These are phyloP conservation scores for Cephalotes varians DNA, from an alignment of 2,888 invertebrate species.

Conservation along the genomic window DNA sequence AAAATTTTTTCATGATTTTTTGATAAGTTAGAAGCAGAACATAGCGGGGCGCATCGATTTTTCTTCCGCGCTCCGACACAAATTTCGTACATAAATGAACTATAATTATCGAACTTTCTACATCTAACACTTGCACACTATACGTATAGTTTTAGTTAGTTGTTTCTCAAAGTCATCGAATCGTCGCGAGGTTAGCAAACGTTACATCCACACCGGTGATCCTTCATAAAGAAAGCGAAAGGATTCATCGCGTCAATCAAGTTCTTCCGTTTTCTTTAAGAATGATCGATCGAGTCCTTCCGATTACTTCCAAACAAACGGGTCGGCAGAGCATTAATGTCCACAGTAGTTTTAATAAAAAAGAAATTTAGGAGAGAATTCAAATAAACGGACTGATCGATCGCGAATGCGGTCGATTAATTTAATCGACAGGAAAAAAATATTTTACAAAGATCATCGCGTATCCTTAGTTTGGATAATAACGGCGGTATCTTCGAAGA, in stretches of 20 bases:
- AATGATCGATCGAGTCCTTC: background rate
- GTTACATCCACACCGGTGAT: slow-evolving; percentile 7
- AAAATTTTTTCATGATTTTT: slow-evolving; percentile 70
- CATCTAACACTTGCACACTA: slow-evolving; percentile 44
- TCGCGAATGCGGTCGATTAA: slow-evolving; percentile 26
- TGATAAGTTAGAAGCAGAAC: slow-evolving; percentile 71
- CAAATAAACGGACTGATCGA: background rate
- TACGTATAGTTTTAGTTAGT: slow-evolving; percentile 62
- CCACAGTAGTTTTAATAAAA: background rate
- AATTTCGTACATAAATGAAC: slow-evolving; percentile 57
- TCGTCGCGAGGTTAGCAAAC: slow-evolving; percentile 59
- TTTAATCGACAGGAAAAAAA: background rate
- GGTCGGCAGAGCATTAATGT: background rate
- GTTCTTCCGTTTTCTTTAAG: background rate
- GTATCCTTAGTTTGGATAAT: slow-evolving; percentile 22
- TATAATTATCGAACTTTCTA: slow-evolving; percentile 60
- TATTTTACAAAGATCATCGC: slow-evolving; percentile 26
- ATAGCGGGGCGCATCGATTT: slow-evolving; percentile 49
- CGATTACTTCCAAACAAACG: slow-evolving; percentile 10
- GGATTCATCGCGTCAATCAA: background rate
- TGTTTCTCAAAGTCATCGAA: slow-evolving; percentile 53
- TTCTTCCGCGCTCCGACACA: slow-evolving; percentile 53
- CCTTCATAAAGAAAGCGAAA: background rate
- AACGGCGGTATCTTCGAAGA: slow-evolving; percentile 10
- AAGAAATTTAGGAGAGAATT: background rate